Base-by-base conservation (phyloP, 2,888 invertebrate genomes). In the Drosophila anceps region DNA sequence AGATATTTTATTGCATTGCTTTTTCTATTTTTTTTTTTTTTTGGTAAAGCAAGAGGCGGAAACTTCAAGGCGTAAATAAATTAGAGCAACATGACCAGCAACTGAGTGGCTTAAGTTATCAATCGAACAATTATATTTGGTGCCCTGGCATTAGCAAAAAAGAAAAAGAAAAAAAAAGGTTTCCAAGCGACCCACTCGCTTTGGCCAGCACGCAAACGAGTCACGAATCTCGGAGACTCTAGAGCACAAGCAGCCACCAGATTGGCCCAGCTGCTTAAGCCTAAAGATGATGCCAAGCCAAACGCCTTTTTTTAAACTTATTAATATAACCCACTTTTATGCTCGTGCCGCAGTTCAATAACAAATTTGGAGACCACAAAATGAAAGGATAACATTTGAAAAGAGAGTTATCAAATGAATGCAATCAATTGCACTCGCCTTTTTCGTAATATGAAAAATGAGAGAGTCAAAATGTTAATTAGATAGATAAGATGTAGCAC, bases 41-140 rank as follows among this genome's bases (percentile, higher is more conserved):
- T 35, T 35, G 15, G 24, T 39, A 81, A 44, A 50, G 51, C 66
- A 50, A 62, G 66, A 68, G 81, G 75, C 79, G 88, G 73, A 61
- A 70, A 77, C 80, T 74, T 81, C 68, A 78, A 80, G 84, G 74
- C 79, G 73, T 71, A 71, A 70, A 76, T 76, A 83, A 88, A 86
- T 81, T 86, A 83, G 79, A 84, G 71, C 88, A 86, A 78, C 83
- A 70, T 84, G 71, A 61, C 54, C 53, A 48, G 43, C 50, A 20
- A 50, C 50, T 13, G 50, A 18, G 7, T 31, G 53, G 24, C 69
- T 75, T 41, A 33, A 63, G 62, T 83, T 86, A 81, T 86, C 79
- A 88, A 79, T 86, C 73, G 87, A 81, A 71, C 84, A 79, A 86
- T 88, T 83, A 84, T 86, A 72, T 72, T 62, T 59, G 50, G 55